Base-by-base conservation (phyloP, 2,888 invertebrate genomes). In the Galeruca laticollis region DNA sequence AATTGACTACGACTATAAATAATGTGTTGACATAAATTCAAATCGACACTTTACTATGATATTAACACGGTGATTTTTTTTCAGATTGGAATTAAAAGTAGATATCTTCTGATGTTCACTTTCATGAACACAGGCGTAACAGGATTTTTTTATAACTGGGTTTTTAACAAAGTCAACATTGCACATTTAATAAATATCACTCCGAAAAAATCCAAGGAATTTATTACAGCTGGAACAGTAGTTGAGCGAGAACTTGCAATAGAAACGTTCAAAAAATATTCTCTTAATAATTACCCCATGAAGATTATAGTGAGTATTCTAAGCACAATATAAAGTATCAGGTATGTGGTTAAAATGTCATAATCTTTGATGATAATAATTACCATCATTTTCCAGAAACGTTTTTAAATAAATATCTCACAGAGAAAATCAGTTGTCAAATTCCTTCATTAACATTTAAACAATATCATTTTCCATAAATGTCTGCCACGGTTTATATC, bases 91-190 rank as follows among this genome's bases (percentile, higher is more conserved):
- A 64, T 64, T 60, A 74, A 75, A n/a, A 70, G 59, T 51, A 73
- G 59, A 57, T 59, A 68, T 4, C 57, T 9, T 10, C 8, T 75
- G 9, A 59, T 51, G 20, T 73, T 79, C 52, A 54, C 63, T 15
- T 72, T 79, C 26, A 40, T 52, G 26, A 79, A 79, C 57, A 56
- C 26, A 0, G 77, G 78, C 1, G 26, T 73, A 40, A 77, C 75
- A 11, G 77, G 78, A 37, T 73, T 79, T 54, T 76, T 74, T 49
- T 79, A 77, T 49, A 64, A 35, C 0, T 77, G 77, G 76, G 51
- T 72, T 35, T 70, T 73, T 8, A 73, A 76, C 33, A 64, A 66
- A 21, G 68, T 67, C 10, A 54, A 68, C 9, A 18, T 74, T 8
- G 73, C 74, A 37, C 69, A 75, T 51, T 18, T 71, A 9, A 73